Evolutionary conservation across 1,140 invertebrate genomes (phyloP), one percentile per base, ranked within the genome.

Genomic region (Leucophenga varia): DNA sequence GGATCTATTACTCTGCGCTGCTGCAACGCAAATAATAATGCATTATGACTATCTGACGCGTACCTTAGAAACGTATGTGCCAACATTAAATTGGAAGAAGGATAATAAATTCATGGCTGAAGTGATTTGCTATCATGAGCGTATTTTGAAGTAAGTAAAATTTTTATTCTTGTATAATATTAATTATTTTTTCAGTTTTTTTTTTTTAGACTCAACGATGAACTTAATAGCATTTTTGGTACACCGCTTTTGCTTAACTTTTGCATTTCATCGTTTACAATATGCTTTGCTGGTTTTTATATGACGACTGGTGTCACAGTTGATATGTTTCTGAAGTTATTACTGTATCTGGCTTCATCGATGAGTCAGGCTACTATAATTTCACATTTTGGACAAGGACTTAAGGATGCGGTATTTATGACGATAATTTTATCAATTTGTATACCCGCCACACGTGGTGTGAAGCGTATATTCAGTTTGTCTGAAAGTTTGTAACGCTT

Each of bases 221-320:
- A 17, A n/a, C n/a, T 61, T 0, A 70, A 70, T 28, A 35, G 57
- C 3, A 59, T 70, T 70, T n/a, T 70, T 21, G 61, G 65, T 4
- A 20, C 67, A 2, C 65, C 65, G 0, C 14, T 70, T 13, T 22
- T 70, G 5, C 19, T 64, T 1, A 70, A 70, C 39, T 70, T 70
- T 19, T 38, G 60, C 32, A 57, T 70, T 16, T 70, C 65, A 0
- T 63, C 64, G 0, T 70, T 70, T 49, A 59, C 71, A 19, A 65
- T 70, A 8, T 70, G 65, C 18, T 70, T 70, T 44, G 65, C 71
- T 18, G 67, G 65, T 3, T 70, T 70, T 16, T 61, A 70, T 32
- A 63, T 69, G 58, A 69, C 59, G 1, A 54, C 71, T 16, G 64
- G 64, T 1, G 56, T 61, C 9, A 25, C 49, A 12, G 51, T 56